Evolutionary conservation across 1,140 invertebrate genomes (phyloP).

Genomic region (Diachasmimorpha longicaudata): DNA sequence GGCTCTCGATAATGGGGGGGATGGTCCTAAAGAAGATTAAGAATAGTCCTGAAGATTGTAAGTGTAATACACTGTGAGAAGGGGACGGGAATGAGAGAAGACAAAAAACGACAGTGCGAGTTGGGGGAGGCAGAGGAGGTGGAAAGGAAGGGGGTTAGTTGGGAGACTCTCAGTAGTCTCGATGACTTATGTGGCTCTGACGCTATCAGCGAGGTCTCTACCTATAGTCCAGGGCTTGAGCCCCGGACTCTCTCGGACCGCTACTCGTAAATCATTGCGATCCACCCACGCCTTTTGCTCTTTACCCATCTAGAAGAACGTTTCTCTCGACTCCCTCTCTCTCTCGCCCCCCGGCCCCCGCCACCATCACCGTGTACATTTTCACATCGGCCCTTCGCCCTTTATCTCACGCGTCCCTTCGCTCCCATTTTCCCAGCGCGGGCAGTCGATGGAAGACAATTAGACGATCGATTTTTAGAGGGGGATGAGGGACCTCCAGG

Average conservation of each 20-base stretch:
- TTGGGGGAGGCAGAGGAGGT: not conserved
- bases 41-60: constrained; percentile 46
- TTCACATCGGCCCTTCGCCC: not conserved
- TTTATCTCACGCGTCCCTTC: constrained; percentile 8
- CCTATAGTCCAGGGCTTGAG: constrained; percentile 55
- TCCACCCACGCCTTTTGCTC: constrained; percentile 53
- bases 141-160: constrained; percentile 20
- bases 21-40: constrained; percentile 59
- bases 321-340: constrained; percentile 22
- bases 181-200: constrained; percentile 65
- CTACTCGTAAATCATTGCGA: constrained; percentile 62
- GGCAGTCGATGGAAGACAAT: not conserved
- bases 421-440: not conserved
- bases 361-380: constrained; percentile 4
- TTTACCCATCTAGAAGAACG: constrained; percentile 6
- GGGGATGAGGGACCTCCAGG: not conserved
- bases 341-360: constrained; percentile 20
- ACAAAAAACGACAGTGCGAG: not conserved
- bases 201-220: constrained; percentile 62
- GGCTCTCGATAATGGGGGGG: constrained; percentile 50
- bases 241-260: constrained; percentile 45
- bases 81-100: not conserved
- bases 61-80: constrained; percentile 19
- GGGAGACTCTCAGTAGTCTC: constrained; percentile 47
- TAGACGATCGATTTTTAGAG: not conserved